Conservation (phyloP, 2,888 invertebrate species). For the Noctua janthina region DNA sequence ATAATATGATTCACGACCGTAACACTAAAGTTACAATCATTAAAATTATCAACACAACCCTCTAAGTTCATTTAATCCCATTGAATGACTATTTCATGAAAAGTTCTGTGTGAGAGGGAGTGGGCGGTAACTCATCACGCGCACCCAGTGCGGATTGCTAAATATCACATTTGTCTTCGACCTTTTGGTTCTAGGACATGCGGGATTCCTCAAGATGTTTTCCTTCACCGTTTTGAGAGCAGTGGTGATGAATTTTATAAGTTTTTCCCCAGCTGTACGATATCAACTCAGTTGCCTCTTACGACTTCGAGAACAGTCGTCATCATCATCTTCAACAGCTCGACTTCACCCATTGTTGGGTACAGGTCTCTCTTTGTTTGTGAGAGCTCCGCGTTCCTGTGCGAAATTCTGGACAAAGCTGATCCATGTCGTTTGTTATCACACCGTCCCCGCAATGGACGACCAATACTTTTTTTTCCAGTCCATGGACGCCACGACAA, state of each 20-base stretch:
- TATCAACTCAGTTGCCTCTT: not conserved
- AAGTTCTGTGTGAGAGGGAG: too few relatives aligned
- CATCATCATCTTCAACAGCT: not conserved
- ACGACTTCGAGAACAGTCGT: not conserved
- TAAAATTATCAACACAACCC: too few relatives aligned
- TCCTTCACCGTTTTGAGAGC: not conserved
- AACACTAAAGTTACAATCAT: too few relatives aligned
- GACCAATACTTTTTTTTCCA: not conserved
- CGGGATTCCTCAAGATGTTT: not conserved
- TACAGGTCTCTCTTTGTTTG: not conserved
- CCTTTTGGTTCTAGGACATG: not conserved
- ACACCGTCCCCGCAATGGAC: fast-evolving
- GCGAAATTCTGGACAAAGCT: not conserved
- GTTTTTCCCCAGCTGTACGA: not conserved
- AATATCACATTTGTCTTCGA: not conserved
- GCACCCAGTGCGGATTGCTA: not conserved
- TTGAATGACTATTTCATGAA: too few relatives aligned
- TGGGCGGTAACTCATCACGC: too few relatives aligned
- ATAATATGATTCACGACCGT: too few relatives aligned
- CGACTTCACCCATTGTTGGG: not conserved
- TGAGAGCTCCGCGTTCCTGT: not conserved
- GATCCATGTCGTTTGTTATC: not conserved
- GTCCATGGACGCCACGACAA: not conserved
- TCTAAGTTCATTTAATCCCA: too few relatives aligned
- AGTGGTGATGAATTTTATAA: not conserved